Base-by-base conservation (phyloP, 2,888 invertebrate genomes). In the Diaprepes abbreviatus region DNA sequence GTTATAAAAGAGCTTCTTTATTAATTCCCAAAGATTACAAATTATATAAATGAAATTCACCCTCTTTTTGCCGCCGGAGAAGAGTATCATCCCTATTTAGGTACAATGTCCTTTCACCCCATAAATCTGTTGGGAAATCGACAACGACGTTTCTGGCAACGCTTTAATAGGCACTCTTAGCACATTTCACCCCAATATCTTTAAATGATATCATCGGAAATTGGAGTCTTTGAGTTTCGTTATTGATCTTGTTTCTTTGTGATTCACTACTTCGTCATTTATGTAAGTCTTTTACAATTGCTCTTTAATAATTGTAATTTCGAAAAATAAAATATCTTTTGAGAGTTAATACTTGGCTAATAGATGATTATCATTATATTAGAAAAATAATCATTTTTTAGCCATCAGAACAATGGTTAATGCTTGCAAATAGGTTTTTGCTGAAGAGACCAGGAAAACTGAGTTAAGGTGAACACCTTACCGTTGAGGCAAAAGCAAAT, bases 51-150 rank as follows among this genome's bases (percentile, higher is more conserved):
- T 64, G 54, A 64, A 64, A 55, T 55, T 64, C 64, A 64, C 64
- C 64, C 64, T 55, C 40, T 64, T 64, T 64, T 64, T 45, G 59
- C 59, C 45, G 43, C 45, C 19, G 31, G 48, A 48, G 35, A 21
- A 55, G 64, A 64, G 55, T 64, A 64, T 64, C 64, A 64, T 64
- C 64, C 64, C 55, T 33, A 55, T 64, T 55, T 55, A 54, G 64
- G 43, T 54, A 50, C 54, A 64, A 43, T 64, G 64, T 64, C 55
- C 64, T 55, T 64, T 64, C 45, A 55, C 55, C 64, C 64, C 50
- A 64, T 64, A 64, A 64, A 64, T 64, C 64, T 64, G 64, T 33
- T 64, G 64, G 64, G 64, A 64, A 64, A 64, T 64, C 64, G 64
- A 64, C 64, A 64, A 55, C 64, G 64, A 64, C 64, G 55, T 55